Conservation (phyloP, 2,888 invertebrate genomes). For the Hymenopus coronatus region DNA sequence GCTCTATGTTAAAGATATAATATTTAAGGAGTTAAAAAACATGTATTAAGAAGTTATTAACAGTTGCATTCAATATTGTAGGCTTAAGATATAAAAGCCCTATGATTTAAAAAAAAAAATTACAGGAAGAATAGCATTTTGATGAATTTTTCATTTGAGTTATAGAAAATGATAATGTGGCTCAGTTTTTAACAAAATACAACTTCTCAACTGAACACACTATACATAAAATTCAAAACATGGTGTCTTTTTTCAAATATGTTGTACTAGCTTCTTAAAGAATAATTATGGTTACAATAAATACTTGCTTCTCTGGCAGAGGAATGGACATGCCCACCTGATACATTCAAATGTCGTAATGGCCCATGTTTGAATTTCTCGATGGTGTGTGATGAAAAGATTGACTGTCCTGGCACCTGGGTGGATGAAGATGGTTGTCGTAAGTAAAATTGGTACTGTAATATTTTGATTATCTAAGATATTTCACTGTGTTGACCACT, state of each 20-base stretch:
- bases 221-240: neutral
- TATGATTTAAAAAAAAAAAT: too few relatives aligned
- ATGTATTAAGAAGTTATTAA: too few relatives aligned
- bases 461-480: neutral
- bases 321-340: constrained; percentile 41
- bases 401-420: constrained; percentile 47
- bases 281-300: neutral
- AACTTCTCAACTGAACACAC: too few relatives aligned
- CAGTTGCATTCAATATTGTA: too few relatives aligned
- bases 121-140: too few relatives aligned
- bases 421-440: constrained; percentile 47
- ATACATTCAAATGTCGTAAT: constrained; percentile 47
- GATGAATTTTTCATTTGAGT: too few relatives aligned
- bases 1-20: too few relatives aligned
- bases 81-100: too few relatives aligned
- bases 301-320: constrained; percentile 37
- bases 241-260: neutral
- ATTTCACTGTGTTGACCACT: too few relatives aligned
- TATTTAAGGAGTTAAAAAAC: too few relatives aligned
- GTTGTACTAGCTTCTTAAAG: neutral
- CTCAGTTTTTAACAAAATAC: too few relatives aligned
- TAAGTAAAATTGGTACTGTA: constrained; percentile 33
- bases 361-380: constrained; percentile 47
- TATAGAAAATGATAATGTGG: too few relatives aligned
- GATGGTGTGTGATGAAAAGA: constrained; percentile 45